Base-by-base conservation (phyloP, 1,140 invertebrate genomes). In the Gryllus bimaculatus region DNA sequence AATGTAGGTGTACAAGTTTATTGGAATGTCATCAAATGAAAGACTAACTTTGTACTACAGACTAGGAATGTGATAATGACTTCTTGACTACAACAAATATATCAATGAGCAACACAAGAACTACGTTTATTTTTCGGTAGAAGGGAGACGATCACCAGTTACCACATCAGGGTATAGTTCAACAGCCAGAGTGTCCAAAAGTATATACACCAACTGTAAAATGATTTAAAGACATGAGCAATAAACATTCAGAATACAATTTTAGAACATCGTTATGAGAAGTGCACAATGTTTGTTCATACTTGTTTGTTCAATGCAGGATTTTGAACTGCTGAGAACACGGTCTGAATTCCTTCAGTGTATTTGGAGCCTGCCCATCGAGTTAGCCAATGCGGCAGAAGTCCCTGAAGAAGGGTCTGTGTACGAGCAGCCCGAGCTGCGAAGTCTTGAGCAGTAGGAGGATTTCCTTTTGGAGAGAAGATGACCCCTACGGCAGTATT, bases 231-330 rank as follows among this genome's bases (percentile, higher is more conserved):
- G 10, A 66, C 7, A 73, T 7, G n/a, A 66, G 49, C 39, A 48
- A 77, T 47, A 13, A 18, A 76, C 21, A 13, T 73, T 15, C 66
- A 15, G n/a, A 6, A 73, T 73, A 73, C 6, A 73, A 73, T 73
- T 73, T 73, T n/a, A 73, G 66, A 73, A 73, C n/a, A 73, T 73
- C 6, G 1, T 73, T n/a, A 73, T n/a, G 66, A 21, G 12, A 6
- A 39, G 20, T 15, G n/a, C 8, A 74, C 8, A 73, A 78, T 10
- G 73, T 47, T 48, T 20, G 47, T 7, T 48, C 20, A 47, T 26
- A 80, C 79, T 54, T 80, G 79, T 73, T 80, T 80, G 77, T 80
- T 80, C n/a, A 80, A 54, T 15, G 54, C 20, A 21, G 79, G 79
- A 54, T 48, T 73, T 39, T 80, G 79, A 8, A 80, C 21, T n/a